These are phyloP conservation scores for Sepioteuthis lessoniana DNA, from an alignment of 2,888 invertebrate species.

Conservation along the genomic window DNA sequence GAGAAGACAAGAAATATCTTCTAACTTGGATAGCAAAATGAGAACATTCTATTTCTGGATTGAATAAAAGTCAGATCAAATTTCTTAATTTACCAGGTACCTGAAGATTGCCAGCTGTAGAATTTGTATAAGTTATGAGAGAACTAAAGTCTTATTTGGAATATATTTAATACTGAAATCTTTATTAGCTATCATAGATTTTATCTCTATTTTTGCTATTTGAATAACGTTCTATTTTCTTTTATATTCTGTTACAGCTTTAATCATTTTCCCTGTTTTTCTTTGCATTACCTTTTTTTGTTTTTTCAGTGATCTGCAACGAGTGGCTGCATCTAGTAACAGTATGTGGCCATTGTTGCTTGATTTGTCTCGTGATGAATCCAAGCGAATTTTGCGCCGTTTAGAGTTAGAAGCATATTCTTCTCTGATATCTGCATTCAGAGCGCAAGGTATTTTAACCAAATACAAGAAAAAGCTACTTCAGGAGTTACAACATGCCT, in stretches of 20 bases:
- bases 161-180: no score
- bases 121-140: no score
- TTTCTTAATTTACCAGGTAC: no score
- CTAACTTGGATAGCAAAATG: no score
- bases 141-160: no score
- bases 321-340: slow-evolving; percentile 42
- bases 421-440: slow-evolving; percentile 89
- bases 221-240: no score
- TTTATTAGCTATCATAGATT: no score
- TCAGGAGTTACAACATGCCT: slow-evolving; percentile 86
- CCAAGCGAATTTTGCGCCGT: slow-evolving; percentile 88
- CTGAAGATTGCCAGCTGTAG: no score
- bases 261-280: background rate
- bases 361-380: slow-evolving; percentile 91
- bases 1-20: no score
- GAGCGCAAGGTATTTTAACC: slow-evolving; percentile 92
- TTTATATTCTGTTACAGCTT: background rate
- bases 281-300: background rate
- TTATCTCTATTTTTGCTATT: no score
- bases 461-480: slow-evolving; percentile 88
- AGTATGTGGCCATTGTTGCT: slow-evolving; percentile 82
- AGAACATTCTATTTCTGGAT: no score
- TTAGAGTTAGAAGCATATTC: slow-evolving; percentile 93
- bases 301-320: slow-evolving; percentile 41
- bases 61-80: no score